A percentile compares a stretch with the other conserved stretches of the same genome.
phyloP scores from a whole-genome alignment of 2,888 invertebrate species.

The Trachelus iudaicus region DNA sequence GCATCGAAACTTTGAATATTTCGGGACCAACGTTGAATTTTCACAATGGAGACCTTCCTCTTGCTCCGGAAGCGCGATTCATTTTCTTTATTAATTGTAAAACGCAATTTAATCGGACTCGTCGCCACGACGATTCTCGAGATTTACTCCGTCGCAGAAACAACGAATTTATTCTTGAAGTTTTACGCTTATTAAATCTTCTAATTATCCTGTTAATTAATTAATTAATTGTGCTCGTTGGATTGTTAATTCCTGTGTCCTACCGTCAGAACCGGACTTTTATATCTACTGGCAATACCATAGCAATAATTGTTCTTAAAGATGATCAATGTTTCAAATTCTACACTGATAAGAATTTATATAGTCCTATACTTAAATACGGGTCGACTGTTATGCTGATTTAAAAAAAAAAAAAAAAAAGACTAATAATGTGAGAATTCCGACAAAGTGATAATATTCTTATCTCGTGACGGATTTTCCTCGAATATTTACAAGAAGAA shows the following conservation, averaged over 20 bases:
- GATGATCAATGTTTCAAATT: background rate
- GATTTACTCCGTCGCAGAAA: background rate
- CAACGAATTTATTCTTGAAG: background rate
- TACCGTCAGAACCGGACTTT: background rate
- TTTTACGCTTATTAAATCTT: background rate
- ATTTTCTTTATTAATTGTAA: background rate
- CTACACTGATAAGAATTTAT: background rate
- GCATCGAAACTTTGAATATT: background rate
- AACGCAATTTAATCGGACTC: background rate
- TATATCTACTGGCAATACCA: background rate
- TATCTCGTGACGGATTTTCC: background rate
- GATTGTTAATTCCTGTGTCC: background rate
- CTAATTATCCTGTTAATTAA: background rate
- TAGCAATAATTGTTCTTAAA: background rate
- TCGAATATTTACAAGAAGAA: background rate
- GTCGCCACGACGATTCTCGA: background rate
- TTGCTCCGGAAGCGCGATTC: background rate
- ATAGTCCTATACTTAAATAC: background rate
- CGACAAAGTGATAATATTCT: background rate
- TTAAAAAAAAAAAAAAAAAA: background rate
- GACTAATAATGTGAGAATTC: background rate
- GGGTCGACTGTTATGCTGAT: background rate
- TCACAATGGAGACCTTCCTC: background rate
- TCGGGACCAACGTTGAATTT: background rate
- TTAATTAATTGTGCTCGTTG: background rate